Evolutionary conservation across 2,888 invertebrate species (phyloP), one percentile per base, ranked within the genome.

Genomic region (Drosophila rellima): DNA sequence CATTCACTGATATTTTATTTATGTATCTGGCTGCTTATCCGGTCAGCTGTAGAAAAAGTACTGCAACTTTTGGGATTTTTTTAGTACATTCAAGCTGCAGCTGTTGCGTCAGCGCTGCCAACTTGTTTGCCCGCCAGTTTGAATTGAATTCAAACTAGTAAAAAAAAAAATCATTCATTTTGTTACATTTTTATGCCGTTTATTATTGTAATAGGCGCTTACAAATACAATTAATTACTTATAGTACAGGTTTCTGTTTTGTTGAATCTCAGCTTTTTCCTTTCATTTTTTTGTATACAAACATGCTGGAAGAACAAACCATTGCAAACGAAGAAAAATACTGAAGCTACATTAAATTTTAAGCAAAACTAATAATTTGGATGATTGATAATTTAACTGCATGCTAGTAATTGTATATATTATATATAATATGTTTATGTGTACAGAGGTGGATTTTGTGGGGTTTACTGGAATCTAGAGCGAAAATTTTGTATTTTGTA

Each of bases 241-340:
- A 83, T 67, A 89, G 85, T 83, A 87, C 73, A 78, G 57, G 61
- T 70, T 80, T 78, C 65, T 77, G 44, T 80, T 75, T 78, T 84
- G 63, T 74, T 70, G 61, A 87, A 83, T 79, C 82, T 79, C 79
- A 75, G 76, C 73, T 75, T 72, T 47, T 31, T 55, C 42, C 45
- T 35, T 40, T 42, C 17, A 11, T 26, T 65, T 45, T 39, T 39
- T 40, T 60, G 57, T 74, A 64, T 80, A 80, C 63, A 71, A 71
- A 52, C 42, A 60, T 63, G 78, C 85, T 84, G 83, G 88, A 87
- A 87, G 82, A 84, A 87, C 75, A 75, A 87, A 76, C 59, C 60
- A 83, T 89, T 81, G 85, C 85, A 80, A 70, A 70, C 40, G 31
- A 70, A 60, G 42, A 65, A 66, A 67, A 69, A 86, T 84, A 88